Percentiles rank a stretch among this genome's conserved stretches.
Conservation (phyloP, 2,888 invertebrate species). For the Caenorhabditis angaria region DNA sequence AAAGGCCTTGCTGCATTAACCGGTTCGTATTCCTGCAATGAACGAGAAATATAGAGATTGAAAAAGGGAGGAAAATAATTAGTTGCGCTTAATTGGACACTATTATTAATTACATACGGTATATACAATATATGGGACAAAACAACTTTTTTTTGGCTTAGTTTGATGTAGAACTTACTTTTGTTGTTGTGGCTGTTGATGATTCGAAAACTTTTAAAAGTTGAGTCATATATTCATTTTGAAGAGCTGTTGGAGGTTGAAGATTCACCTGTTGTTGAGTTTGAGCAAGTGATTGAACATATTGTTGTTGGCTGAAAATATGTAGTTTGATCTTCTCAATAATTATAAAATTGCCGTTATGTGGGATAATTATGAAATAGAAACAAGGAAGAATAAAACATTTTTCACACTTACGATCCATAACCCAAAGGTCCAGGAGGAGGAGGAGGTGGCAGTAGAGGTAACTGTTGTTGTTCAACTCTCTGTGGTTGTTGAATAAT, state of each 20-base stretch:
- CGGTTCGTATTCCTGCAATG: not conserved
- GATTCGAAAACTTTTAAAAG: conserved; percentile 7
- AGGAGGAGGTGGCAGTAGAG: not conserved
- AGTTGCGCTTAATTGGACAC: not conserved
- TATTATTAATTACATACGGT: not conserved
- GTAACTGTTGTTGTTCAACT: not conserved
- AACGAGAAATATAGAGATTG: not conserved
- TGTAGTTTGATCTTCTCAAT: too few species aligned
- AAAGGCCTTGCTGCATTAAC: not conserved
- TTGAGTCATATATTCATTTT: conserved; percentile 10
- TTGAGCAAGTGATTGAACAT: conserved; percentile 5
- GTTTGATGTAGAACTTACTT: not conserved
- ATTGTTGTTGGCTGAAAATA: not conserved
- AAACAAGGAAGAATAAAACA: not conserved
- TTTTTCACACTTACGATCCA: not conserved
- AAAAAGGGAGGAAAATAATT: not conserved
- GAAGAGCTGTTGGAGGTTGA: not conserved
- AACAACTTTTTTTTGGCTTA: too few species aligned
- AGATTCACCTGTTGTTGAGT: not conserved
- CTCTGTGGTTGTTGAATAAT: not conserved
- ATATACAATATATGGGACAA: too few species aligned
- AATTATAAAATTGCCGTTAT: too few species aligned
- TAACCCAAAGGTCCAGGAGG: not conserved
- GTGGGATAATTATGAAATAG: too few species aligned
- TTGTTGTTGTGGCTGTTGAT: not conserved